A percentile compares a stretch with the other conserved stretches of the same genome.
Conservation (phyloP, 2,797 vertebrate genomes). For the Molossus molossus region DNA sequence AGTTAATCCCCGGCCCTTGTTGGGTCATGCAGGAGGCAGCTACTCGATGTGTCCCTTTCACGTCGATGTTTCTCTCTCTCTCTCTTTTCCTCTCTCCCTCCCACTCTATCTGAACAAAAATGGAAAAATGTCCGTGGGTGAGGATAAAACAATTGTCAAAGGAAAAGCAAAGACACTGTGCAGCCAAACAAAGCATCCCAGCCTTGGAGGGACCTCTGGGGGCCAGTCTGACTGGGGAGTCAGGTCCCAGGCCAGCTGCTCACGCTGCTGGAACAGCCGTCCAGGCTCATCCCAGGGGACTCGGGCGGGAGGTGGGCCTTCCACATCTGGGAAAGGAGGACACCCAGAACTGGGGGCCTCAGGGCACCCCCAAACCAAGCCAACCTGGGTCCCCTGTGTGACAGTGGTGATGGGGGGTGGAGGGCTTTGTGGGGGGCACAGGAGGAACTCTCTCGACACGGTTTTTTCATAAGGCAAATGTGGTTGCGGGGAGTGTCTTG, state of each 20-base stretch:
- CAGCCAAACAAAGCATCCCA: not conserved
- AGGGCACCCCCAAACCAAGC: accelerated
- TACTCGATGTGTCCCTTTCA: too few relatives aligned
- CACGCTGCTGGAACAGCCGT: accelerated
- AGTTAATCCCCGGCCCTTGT: too few relatives aligned
- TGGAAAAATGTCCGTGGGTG: not conserved
- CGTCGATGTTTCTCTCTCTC: too few relatives aligned
- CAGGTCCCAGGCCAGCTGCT: not conserved
- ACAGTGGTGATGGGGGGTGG: accelerated
- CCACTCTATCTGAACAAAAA: too few relatives aligned
- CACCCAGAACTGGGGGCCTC: accelerated
- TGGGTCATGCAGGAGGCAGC: too few relatives aligned
- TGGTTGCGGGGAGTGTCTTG: not conserved
- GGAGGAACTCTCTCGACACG: not conserved
- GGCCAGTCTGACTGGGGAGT: too few relatives aligned
- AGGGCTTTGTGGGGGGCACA: not conserved
- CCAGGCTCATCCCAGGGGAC: too few relatives aligned
- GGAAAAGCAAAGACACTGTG: not conserved
- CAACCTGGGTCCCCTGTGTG: accelerated
- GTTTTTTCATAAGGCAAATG: not conserved
- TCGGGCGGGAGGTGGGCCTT: not conserved
- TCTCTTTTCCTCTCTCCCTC: too few relatives aligned
- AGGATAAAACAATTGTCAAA: too few relatives aligned
- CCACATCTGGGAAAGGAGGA: not conserved
- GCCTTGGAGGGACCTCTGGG: not conserved